Evolutionary conservation across 1,140 invertebrate species (phyloP).

Genomic region (Ptiloglossa arizonensis): DNA sequence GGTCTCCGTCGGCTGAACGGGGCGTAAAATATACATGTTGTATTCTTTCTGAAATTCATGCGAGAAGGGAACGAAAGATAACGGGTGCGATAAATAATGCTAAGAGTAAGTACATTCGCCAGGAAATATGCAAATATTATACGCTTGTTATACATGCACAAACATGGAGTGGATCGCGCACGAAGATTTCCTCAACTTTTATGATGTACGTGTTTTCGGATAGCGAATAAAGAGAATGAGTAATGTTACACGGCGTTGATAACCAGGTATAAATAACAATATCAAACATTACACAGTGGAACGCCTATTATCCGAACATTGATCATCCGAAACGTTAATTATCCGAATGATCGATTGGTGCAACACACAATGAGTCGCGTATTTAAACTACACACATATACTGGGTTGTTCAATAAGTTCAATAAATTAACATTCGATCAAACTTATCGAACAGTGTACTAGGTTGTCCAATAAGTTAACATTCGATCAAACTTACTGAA

Average conservation of each 20-base stretch:
- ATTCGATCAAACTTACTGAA: no score
- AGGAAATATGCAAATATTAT: slow-evolving; percentile 36
- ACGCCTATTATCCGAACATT: no score
- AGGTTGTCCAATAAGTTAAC: no score
- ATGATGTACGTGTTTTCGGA: neutral
- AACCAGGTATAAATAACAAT: neutral
- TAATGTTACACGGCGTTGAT: neutral
- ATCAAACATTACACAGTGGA: neutral
- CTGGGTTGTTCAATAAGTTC: no score
- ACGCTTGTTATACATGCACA: slow-evolving; percentile 4
- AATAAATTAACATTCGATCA: no score
- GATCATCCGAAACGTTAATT: no score
- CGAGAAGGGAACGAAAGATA: neutral
- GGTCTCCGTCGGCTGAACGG: neutral
- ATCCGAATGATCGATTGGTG: no score
- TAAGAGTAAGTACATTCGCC: neutral
- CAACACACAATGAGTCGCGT: no score
- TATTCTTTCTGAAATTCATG: slow-evolving; percentile 15
- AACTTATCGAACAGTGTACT: no score
- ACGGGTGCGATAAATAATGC: slow-evolving; percentile 14
- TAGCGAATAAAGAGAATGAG: neutral
- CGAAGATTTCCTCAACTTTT: neutral
- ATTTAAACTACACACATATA: no score
- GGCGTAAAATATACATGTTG: slow-evolving; percentile 22
- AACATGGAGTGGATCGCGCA: neutral